phyloP scores from a whole-genome alignment of 2,888 invertebrate genomes.

The Scaptodrosophila latifasciaeformis region DNA sequence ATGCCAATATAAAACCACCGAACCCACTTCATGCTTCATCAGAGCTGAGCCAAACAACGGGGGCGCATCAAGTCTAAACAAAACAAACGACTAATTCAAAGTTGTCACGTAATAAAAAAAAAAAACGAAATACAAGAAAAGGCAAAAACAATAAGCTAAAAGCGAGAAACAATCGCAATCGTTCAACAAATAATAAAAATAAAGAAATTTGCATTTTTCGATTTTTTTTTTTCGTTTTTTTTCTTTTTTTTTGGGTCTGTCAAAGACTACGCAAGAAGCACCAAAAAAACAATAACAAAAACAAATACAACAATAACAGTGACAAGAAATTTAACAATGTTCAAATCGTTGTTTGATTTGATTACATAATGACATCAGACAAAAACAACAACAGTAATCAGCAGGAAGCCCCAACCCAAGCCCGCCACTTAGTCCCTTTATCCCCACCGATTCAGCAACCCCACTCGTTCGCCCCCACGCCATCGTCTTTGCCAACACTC shows the following conservation, averaged over 20 bases:
- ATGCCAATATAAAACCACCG: neutral
- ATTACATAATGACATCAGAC: slow-evolving; percentile 59
- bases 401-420: neutral
- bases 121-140: slow-evolving; percentile 27
- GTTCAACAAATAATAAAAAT: slow-evolving; percentile 42
- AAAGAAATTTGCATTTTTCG: slow-evolving; percentile 6
- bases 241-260: no score
- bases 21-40: neutral
- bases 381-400: slow-evolving; percentile 1
- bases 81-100: slow-evolving; percentile 53
- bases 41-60: neutral
- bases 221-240: no score
- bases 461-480: neutral
- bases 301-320: slow-evolving; percentile 23
- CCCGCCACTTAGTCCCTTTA: neutral
- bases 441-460: no score
- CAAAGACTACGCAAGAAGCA: slow-evolving; percentile 20
- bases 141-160: slow-evolving; percentile 38
- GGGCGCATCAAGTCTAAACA: slow-evolving; percentile 16
- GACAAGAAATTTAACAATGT: slow-evolving; percentile 25
- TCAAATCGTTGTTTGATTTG: slow-evolving; percentile 62
- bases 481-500: neutral
- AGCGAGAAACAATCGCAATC: slow-evolving; percentile 48
- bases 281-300: slow-evolving; percentile 21
- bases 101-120: slow-evolving; percentile 63